These are phyloP conservation scores for Coelinius sp. DNA, from an alignment of 2,888 invertebrate species.

Conservation along the genomic window DNA sequence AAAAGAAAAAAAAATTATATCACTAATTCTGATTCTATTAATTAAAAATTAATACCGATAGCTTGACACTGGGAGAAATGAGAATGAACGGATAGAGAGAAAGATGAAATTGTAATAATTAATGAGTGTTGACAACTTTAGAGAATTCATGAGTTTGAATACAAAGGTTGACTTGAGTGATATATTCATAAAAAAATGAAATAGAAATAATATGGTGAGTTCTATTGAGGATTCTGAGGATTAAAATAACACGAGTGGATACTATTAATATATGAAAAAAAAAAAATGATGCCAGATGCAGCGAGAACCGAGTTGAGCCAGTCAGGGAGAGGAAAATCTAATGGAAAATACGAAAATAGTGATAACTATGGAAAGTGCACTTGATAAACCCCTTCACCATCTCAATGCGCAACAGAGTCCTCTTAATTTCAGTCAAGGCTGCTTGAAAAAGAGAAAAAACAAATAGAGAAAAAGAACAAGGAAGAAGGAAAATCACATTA, in stretches of 20 bases:
- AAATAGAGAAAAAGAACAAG: background rate
- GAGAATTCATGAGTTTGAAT: background rate
- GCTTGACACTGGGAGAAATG: background rate
- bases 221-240: background rate
- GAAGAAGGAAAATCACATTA: background rate
- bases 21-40: slow-evolving; percentile 16
- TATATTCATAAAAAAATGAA: no score
- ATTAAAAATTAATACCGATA: slow-evolving; percentile 16
- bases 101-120: slow-evolving; percentile 10
- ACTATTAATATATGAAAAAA: no score
- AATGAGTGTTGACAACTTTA: slow-evolving; percentile 2
- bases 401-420: background rate
- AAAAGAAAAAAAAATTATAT: background rate
- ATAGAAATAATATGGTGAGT: no score
- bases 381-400: background rate
- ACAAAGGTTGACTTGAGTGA: background rate
- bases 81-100: background rate
- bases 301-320: background rate
- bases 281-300: background rate
- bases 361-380: slow-evolving; percentile 17
- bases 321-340: background rate
- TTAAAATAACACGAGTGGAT: no score
- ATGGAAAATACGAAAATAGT: background rate
- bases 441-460: background rate
- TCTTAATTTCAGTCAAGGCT: background rate